A percentile compares a stretch with the other conserved stretches of the same genome.
Evolutionary conservation across 2,797 vertebrate genomes (phyloP).

Genomic region (Yasuhikotakia modesta): DNA sequence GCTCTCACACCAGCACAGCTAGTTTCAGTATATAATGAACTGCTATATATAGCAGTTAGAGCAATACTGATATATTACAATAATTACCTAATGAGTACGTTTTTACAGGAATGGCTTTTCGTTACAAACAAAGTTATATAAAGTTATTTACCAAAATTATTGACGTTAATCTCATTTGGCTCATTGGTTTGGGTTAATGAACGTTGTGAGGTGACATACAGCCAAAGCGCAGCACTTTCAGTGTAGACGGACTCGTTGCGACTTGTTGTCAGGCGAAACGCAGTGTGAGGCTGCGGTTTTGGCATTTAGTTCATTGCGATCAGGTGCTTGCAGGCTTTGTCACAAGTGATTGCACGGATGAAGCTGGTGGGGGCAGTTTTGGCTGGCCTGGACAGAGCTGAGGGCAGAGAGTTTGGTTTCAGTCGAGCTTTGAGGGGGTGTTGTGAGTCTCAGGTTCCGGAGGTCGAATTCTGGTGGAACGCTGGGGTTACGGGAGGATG

Average conservation of each 20-base stretch:
- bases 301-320: constrained; percentile 40
- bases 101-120: neutral
- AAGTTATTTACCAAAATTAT: no score
- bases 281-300: constrained; percentile 9
- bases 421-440: constrained; percentile 4
- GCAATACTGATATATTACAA: neutral
- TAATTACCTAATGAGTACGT: neutral
- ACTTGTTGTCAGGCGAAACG: constrained; percentile 22
- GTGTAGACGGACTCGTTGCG: neutral
- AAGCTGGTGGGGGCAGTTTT: constrained; percentile 55
- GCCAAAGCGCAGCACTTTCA: neutral
- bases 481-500: constrained; percentile 55
- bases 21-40: neutral
- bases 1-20: no score
- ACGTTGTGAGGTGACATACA: neutral
- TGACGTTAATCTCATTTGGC: neutral
- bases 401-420: constrained; percentile 37
- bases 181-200: neutral
- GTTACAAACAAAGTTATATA: neutral
- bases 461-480: constrained; percentile 34
- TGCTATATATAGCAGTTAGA: neutral
- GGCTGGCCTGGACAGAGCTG: neutral
- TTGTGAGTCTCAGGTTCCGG: constrained; percentile 47
- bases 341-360: constrained; percentile 58
- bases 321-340: constrained; percentile 58